phyloP scores from a whole-genome alignment of 2,888 invertebrate genomes.

The Torymus auratus region DNA sequence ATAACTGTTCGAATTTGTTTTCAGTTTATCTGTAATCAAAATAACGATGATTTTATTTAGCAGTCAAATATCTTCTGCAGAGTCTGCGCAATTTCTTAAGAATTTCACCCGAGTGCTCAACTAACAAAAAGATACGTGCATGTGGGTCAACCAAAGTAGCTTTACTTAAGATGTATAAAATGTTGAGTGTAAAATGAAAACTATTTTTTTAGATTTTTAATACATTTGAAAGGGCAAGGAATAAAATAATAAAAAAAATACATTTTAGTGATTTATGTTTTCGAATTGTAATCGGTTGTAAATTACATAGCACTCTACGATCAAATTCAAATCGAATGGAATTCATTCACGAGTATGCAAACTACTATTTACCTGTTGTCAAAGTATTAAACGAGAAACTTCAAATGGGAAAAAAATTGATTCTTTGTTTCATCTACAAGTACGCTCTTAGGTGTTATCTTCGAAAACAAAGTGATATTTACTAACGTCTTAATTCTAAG shows the following conservation, averaged over 20 bases:
- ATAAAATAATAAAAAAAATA: not conserved
- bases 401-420: conserved; percentile 5
- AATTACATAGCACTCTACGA: conserved; percentile 7
- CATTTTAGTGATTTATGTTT: conserved; percentile 37
- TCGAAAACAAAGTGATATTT: conserved; percentile 50
- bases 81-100: conserved; percentile 35
- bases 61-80: conserved; percentile 11
- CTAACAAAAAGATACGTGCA: conserved; percentile 33
- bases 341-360: conserved; percentile 12
- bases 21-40: conserved; percentile 14
- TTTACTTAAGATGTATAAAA: conserved; percentile 49
- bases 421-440: conserved; percentile 34
- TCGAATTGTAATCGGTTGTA: conserved; percentile 17
- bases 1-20: conserved; percentile 17
- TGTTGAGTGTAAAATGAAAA: conserved; percentile 36
- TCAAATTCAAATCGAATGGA: conserved; percentile 30
- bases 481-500: conserved; percentile 45
- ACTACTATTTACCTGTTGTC: conserved; percentile 25
- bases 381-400: conserved; percentile 38
- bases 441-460: conserved; percentile 34
- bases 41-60: conserved; percentile 3
- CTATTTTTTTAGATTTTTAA: conserved; percentile 56
- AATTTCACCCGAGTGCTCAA: conserved; percentile 43
- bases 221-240: conserved; percentile 37
- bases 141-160: conserved; percentile 55